These are phyloP conservation scores for Dascillus cervinus DNA, from an alignment of 2,888 invertebrate genomes.

Conservation along the genomic window DNA sequence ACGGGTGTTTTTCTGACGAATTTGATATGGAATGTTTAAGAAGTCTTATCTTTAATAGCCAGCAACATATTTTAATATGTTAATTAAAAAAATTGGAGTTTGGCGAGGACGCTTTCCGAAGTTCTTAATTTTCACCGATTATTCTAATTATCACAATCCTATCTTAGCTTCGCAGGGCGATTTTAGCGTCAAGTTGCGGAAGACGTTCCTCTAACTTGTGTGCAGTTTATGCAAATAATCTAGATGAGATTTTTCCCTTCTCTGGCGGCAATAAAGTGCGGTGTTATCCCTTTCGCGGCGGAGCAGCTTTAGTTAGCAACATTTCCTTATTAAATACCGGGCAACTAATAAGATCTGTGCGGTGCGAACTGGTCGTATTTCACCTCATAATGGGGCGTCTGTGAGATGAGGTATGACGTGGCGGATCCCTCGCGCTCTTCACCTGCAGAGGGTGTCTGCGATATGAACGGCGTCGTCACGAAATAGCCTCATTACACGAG, in stretches of 20 bases:
- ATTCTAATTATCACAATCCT: constrained; percentile 42
- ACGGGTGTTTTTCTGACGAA: no score
- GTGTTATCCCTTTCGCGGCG: constrained; percentile 37
- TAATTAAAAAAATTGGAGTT: constrained; percentile 17
- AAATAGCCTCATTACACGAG: constrained; percentile 34
- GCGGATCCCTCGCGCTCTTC: constrained; percentile 17
- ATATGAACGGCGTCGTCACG: constrained; percentile 31
- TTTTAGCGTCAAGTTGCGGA: constrained; percentile 24
- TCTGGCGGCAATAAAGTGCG: constrained; percentile 37
- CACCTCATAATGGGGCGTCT: constrained; percentile 19
- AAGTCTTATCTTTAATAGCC: constrained; percentile 31
- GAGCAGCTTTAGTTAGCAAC: constrained; percentile 36
- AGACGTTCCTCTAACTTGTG: constrained; percentile 34
- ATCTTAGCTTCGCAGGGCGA: constrained; percentile 37
- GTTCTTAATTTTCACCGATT: constrained; percentile 43
- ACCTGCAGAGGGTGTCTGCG: constrained; percentile 18
- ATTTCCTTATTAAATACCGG: constrained; percentile 43
- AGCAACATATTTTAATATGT: constrained; percentile 31
- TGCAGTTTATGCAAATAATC: constrained; percentile 46
- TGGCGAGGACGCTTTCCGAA: constrained; percentile 32
- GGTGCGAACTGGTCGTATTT: constrained; percentile 18
- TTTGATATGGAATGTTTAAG: not conserved
- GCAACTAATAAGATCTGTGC: constrained; percentile 39
- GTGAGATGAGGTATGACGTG: constrained; percentile 19
- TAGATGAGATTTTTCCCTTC: constrained; percentile 44